phyloP scores from a whole-genome alignment of 2,797 vertebrate genomes.

The Coccyzus lansbergi region DNA sequence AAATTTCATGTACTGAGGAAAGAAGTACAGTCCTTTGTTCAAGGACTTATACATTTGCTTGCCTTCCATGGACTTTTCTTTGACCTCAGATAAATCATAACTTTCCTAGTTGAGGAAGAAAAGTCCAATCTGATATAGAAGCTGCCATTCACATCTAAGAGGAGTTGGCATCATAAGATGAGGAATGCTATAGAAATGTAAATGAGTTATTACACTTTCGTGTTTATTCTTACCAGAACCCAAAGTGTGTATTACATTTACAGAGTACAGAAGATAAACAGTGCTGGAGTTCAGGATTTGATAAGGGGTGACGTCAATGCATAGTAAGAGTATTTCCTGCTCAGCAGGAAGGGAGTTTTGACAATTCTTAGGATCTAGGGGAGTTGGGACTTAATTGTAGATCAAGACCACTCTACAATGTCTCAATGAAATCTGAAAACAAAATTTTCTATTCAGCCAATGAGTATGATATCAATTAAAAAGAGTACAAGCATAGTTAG shows the following conservation, averaged over 20 bases:
- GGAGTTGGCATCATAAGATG: not conserved
- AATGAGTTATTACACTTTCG: not conserved
- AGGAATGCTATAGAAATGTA: not conserved
- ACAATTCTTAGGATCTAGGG: not conserved
- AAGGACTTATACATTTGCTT: not conserved
- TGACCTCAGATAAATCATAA: not conserved
- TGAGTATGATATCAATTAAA: not conserved
- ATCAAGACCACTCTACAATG: not conserved
- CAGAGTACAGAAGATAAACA: not conserved
- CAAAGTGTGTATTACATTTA: not conserved
- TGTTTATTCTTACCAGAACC: constrained; percentile 2
- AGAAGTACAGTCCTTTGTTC: not conserved
- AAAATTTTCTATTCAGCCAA: not conserved
- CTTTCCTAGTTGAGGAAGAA: not conserved
- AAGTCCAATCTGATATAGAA: not conserved
- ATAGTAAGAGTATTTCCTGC: not conserved
- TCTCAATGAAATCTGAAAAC: not conserved
- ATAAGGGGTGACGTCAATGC: not conserved
- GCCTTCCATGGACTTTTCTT: not conserved
- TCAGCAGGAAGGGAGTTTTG: not conserved
- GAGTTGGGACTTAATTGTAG: not conserved
- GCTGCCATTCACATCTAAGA: not conserved
- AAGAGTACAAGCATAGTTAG: not conserved
- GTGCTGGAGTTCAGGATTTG: not conserved
- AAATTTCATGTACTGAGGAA: not conserved